A percentile compares a stretch with the other conserved stretches of the same genome.
These are phyloP conservation scores for Chloroceryle aenea DNA, from an alignment of 2,113 vertebrate genomes.

Conservation along the genomic window DNA sequence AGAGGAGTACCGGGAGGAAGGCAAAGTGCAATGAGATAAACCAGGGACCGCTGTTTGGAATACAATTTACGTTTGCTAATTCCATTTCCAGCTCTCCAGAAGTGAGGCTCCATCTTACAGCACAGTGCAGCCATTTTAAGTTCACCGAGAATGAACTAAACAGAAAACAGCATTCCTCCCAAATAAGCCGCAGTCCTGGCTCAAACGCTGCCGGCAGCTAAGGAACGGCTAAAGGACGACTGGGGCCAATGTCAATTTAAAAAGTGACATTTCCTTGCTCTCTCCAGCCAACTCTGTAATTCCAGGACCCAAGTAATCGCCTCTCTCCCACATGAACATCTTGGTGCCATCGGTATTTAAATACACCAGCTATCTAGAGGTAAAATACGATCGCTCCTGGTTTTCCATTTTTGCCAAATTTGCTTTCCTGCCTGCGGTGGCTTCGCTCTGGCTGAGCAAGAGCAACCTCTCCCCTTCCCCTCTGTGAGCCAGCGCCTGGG, in stretches of 20 bases:
- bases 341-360: accelerated
- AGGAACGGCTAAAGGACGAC: background rate
- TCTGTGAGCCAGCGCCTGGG: background rate
- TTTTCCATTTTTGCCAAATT: background rate
- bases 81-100: background rate
- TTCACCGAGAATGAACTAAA: background rate
- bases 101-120: conserved; percentile 42
- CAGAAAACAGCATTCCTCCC: background rate
- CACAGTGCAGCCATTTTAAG: conserved; percentile 28
- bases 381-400: accelerated
- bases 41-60: background rate
- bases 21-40: background rate
- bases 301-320: background rate
- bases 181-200: background rate
- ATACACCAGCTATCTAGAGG: background rate
- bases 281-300: background rate
- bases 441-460: background rate
- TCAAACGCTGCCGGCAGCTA: background rate
- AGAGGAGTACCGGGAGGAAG: background rate
- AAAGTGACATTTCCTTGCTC: background rate
- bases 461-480: background rate
- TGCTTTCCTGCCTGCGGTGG: background rate
- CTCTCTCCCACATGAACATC: background rate
- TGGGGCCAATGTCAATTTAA: background rate
- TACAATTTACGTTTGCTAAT: conserved; percentile 18